Evolutionary conservation across 2,797 vertebrate species (phyloP), one percentile per base, ranked within the genome.

Genomic region (Melanotaenia trifasciata): DNA sequence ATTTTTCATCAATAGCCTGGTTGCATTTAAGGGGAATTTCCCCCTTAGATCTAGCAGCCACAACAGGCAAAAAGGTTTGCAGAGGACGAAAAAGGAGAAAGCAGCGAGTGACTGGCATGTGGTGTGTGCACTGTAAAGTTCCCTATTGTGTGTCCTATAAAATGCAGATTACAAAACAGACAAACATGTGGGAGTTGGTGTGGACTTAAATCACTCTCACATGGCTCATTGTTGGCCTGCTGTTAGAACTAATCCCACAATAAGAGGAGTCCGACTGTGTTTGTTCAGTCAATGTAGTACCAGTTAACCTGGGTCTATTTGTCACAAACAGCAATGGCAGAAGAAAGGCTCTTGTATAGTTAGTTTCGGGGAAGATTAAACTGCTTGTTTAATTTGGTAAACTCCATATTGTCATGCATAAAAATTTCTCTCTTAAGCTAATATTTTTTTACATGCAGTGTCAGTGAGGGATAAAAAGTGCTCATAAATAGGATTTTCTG

Each of bases 11-110:
- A 76, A 72, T 70, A 64, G 79, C 79, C 85, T 86, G 90, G 79
- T 72, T 86, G 79, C 35, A 61, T 88, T 90, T 87, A 85, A 70
- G 79, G 79, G 83, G 84, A 75, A 63, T 87, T 87, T 67, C 60
- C 78, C 79, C 78, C 56, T 86, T 69, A 84, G 76, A 92, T 87
- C 86, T 91, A 90, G 89, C 66, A 82, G 89, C 90, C 89, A 58
- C 90, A 84, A 38, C 68, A 75, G 54, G 72, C 18, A 13, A 56
- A 76, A 70, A 67, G 72, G 61, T 70, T 59, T 64, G 65, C 54
- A 28, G 64, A 76, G 76, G 74, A 64, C 20, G 58, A 80, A 65
- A 79, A 71, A 73, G 75, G 89, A 87, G 89, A 89, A 89, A 90
- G 88, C 81, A 72, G 59, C 26, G 67, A 80, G 63, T 84, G 87